Conservation (phyloP, 53 echinoderm and acorn worm species). For the Luidia sarsii region DNA sequence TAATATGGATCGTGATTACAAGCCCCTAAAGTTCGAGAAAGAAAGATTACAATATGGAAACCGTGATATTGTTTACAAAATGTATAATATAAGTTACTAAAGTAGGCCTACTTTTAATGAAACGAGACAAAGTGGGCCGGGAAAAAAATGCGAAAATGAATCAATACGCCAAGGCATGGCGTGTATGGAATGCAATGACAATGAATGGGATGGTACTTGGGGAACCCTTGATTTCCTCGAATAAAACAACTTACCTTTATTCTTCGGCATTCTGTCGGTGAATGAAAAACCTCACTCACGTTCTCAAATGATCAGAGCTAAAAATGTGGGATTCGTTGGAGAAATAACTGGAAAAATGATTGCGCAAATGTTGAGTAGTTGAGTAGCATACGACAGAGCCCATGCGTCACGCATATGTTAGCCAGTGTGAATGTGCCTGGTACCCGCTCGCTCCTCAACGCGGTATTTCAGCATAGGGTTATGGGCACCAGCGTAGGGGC, state of each 20-base stretch:
- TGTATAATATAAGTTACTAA: no score
- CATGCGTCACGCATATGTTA: not conserved
- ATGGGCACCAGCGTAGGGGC: not conserved
- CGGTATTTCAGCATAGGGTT: not conserved
- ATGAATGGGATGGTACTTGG: not conserved
- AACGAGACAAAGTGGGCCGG: no score
- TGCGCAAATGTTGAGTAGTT: not conserved
- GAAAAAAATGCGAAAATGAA: not conserved
- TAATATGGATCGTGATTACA: no score
- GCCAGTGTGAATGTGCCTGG: no score
- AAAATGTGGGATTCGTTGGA: not conserved
- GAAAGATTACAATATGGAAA: no score
- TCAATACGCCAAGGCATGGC: no score
- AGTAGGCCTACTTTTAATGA: no score
- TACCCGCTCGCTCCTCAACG: not conserved
- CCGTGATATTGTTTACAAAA: no score
- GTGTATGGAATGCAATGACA: no score
- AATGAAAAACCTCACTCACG: not conserved
- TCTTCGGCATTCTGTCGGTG: conserved; percentile 31
- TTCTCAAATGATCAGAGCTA: not conserved
- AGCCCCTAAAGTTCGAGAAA: no score
- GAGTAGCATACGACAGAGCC: not conserved
- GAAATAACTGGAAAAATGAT: not conserved
- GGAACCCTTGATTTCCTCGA: no score
- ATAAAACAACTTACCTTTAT: conserved; percentile 30